Evolutionary conservation across 2,888 invertebrate species (phyloP), one percentile per base, ranked within the genome.

Genomic region (Nymphalis urticae): DNA sequence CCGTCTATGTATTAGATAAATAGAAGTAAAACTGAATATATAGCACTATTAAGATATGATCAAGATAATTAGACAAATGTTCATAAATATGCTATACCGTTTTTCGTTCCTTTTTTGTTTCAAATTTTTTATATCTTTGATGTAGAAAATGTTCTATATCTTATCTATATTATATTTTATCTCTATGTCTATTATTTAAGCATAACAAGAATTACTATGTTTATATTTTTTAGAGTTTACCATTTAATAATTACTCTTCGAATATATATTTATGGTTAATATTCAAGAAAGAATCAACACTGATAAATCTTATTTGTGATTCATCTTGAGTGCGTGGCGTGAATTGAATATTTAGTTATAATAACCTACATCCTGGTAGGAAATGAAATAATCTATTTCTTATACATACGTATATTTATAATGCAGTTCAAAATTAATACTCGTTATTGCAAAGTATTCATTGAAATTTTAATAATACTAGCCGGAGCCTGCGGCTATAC

Each of bases 361-460:
- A 73, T 70, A 71, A 72, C 69, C 72, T 72, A 69, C 72, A 76
- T 74, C 76, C 74, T 74, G 70, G 73, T 73, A 68, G 73, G 75
- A 75, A 72, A 76, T 72, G 59, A 72, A 74, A 67, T 69, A 68
- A 70, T 62, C 32, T 68, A 68, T 48, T 61, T 58, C 64, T 60
- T 64, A 60, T 50, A 65, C 19, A 42, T 66, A 64, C 48, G 32
- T 58, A 53, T n/a, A 21, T 21, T 21, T 21, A 53, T 13, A 54
- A 16, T 62, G 36, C 17, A 19, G 2, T 58, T 42, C 36, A n/a
- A 58, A 58, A 10, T 36, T 36, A 27, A 58, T 19, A 4, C 10
- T 42, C 42, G 42, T 42, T 42, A 42, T 36, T 19, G 36, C 9
- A 58, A 58, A n/a, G n/a, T n/a, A 47, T 16, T 48, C 9, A 42